Evolutionary conservation across 2,113 vertebrate species (phyloP).

Genomic region (Danionella cerebrum): DNA sequence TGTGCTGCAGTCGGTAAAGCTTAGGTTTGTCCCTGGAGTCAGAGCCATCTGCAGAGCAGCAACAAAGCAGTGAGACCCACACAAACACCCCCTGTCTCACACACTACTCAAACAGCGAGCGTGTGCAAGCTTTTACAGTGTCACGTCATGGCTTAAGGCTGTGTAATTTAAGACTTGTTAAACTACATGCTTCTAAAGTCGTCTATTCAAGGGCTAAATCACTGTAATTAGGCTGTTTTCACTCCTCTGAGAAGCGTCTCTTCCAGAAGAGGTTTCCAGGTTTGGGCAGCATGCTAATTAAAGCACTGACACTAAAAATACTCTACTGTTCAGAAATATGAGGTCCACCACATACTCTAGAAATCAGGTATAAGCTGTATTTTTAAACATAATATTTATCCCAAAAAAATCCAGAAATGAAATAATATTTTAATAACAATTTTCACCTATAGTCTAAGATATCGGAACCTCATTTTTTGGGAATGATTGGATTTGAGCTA

Average conservation of each 20-base stretch:
- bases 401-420: too few relatives aligned
- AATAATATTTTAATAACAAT: too few relatives aligned
- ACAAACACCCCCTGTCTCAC: not conserved
- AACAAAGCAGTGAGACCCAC: constrained; percentile 31
- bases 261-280: not conserved
- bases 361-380: too few relatives aligned
- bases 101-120: not conserved
- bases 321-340: not conserved
- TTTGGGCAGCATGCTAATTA: not conserved
- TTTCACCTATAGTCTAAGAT: too few relatives aligned
- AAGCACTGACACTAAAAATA: not conserved
- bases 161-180: not conserved
- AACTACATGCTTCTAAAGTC: not conserved
- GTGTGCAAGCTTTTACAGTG: not conserved
- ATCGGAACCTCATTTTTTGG: too few relatives aligned
- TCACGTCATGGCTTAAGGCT: not conserved
- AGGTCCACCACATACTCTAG: not conserved
- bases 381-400: too few relatives aligned
- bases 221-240: not conserved
- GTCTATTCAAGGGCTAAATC: not conserved
- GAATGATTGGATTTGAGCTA: too few relatives aligned
- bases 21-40: constrained; percentile 98
- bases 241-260: not conserved
- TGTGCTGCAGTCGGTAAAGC: constrained; percentile 92
- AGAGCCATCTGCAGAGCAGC: constrained; percentile 76